Conservation (phyloP, 2,797 vertebrate genomes). For the Zalophus californianus region DNA sequence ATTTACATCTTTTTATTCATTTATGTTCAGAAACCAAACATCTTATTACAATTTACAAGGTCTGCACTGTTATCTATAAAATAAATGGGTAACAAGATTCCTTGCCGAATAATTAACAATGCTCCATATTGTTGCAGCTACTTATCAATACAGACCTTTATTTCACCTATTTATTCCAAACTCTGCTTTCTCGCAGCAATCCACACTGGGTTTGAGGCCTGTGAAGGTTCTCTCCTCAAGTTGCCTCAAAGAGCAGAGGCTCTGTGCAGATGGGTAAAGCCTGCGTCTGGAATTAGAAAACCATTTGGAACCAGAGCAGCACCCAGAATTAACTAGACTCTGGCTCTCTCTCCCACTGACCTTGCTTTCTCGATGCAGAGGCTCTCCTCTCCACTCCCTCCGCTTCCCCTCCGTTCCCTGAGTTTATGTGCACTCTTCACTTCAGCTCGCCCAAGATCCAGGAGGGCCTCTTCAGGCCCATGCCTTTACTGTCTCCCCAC, state of each 20-base stretch:
- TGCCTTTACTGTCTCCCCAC: not conserved
- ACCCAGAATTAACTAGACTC: not conserved
- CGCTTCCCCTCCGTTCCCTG: not conserved
- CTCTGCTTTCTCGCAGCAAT: not conserved
- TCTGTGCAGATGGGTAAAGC: not conserved
- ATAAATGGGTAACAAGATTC: slow-evolving; percentile 59
- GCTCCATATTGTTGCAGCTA: not conserved
- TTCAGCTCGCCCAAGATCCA: not conserved
- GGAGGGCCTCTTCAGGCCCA: not conserved
- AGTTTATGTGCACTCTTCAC: not conserved
- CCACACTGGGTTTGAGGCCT: not conserved
- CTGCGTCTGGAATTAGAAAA: not conserved
- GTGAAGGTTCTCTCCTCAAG: not conserved
- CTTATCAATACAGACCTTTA: not conserved
- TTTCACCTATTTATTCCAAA: not conserved
- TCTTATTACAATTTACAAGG: slow-evolving; percentile 71
- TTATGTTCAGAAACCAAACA: slow-evolving; percentile 65
- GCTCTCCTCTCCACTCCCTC: not conserved
- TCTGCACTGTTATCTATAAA: slow-evolving; percentile 64
- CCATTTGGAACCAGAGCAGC: not conserved
- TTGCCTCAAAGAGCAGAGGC: not conserved
- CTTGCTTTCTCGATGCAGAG: not conserved
- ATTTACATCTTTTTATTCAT: slow-evolving; percentile 74
- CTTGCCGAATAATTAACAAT: slow-evolving; percentile 44
- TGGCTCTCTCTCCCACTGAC: not conserved